These are phyloP conservation scores for Trichoplusia ni DNA, from an alignment of 1,140 invertebrate species.

Conservation along the genomic window DNA sequence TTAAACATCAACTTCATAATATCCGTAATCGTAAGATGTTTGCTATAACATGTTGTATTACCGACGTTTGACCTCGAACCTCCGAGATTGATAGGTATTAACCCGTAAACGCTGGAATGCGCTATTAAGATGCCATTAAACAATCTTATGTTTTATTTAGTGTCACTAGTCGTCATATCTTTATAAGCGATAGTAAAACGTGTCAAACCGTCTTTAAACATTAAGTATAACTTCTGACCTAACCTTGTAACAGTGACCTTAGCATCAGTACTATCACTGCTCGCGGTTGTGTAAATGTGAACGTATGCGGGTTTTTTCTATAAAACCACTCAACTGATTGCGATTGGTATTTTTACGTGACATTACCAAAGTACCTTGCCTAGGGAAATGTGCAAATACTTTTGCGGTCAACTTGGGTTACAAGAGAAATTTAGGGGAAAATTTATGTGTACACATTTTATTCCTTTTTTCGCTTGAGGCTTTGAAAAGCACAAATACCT, in stretches of 20 bases:
- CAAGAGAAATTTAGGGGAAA: too few species aligned
- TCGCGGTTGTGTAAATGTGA: neutral
- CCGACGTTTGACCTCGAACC: neutral
- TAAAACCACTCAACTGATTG: neutral
- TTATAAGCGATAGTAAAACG: too few species aligned
- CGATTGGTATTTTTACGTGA: neutral
- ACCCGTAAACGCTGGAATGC: neutral
- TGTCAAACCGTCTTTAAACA: neutral
- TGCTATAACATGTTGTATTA: conserved; percentile 5
- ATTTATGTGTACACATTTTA: too few species aligned
- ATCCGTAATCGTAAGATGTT: neutral
- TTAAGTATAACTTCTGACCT: neutral
- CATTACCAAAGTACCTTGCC: neutral
- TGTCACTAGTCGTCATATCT: neutral
- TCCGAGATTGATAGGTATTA: conserved; percentile 7
- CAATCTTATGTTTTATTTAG: too few species aligned
- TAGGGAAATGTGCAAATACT: neutral
- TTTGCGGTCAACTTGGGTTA: neutral
- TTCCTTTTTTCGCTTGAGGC: too few species aligned
- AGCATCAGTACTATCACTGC: neutral
- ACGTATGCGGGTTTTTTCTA: conserved; percentile 4
- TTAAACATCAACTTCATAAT: neutral
- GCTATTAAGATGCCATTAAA: too few species aligned
- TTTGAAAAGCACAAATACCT: too few species aligned
- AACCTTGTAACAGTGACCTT: conserved; percentile 23